Evolutionary conservation across 1,140 invertebrate species (phyloP).

Genomic region (Helicoverpa zea): DNA sequence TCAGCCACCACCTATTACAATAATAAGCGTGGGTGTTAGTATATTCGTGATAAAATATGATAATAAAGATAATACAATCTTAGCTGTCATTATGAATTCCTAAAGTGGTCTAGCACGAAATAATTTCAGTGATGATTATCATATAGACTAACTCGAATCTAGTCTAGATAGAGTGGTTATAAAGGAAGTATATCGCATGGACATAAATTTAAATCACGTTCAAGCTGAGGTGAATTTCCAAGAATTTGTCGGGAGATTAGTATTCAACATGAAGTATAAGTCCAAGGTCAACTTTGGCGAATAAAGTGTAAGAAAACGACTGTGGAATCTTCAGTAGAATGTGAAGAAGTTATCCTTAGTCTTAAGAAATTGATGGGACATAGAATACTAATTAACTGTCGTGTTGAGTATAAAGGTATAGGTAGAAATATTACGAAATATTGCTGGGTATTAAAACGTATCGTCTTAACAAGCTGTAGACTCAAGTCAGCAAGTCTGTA

Average conservation of each 20-base stretch:
- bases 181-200: neutral
- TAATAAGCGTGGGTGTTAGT: slow-evolving; percentile 18
- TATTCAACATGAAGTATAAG: neutral
- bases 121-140: slow-evolving; percentile 3
- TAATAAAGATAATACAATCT: slow-evolving; percentile 36
- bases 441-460: neutral
- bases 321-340: slow-evolving; percentile 12
- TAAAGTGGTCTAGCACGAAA: slow-evolving; percentile 28
- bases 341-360: neutral
- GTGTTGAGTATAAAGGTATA: neutral
- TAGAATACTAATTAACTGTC: neutral
- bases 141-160: neutral
- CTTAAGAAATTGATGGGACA: neutral
- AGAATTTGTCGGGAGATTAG: slow-evolving; percentile 15
- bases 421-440: neutral
- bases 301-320: slow-evolving; percentile 1
- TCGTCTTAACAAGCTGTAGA: slow-evolving; percentile 7
- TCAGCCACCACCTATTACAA: neutral
- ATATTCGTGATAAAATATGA: slow-evolving; percentile 37
- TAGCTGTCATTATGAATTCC: slow-evolving; percentile 26
- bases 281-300: slow-evolving; percentile 10
- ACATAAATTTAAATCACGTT: neutral
- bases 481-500: slow-evolving; percentile 16
- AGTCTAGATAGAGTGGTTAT: neutral
- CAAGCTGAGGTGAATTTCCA: neutral